phyloP scores from a whole-genome alignment of 2,113 vertebrate species.

The Mixornis gularis region DNA sequence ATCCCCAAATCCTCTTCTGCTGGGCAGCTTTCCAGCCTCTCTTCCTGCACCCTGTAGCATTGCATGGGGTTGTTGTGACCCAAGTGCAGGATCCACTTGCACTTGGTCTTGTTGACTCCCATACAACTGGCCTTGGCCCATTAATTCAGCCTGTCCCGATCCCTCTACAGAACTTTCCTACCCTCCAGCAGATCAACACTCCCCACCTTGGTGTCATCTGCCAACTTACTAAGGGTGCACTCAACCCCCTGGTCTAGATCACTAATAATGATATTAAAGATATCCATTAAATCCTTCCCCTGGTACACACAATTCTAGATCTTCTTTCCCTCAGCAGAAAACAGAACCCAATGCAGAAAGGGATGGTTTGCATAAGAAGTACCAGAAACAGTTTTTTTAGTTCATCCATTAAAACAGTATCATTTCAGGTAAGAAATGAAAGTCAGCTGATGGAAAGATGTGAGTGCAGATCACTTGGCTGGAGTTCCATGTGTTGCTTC shows the following conservation, averaged over 20 bases:
- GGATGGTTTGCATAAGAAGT: not conserved
- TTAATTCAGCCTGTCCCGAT: not conserved
- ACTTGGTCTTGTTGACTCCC: not conserved
- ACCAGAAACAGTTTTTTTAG: not conserved
- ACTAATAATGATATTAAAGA: not conserved
- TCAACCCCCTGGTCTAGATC: fast-evolving
- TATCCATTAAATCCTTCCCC: not conserved
- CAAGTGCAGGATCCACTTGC: not conserved
- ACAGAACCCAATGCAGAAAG: not conserved
- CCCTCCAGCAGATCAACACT: not conserved
- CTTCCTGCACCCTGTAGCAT: not conserved
- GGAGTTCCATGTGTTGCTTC: not conserved
- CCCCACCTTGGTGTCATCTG: not conserved
- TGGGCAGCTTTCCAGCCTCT: not conserved
- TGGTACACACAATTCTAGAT: not conserved
- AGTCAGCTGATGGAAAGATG: not conserved
- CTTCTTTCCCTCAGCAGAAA: not conserved
- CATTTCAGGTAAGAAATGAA: not conserved
- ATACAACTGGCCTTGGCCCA: fast-evolving
- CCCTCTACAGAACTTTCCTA: not conserved
- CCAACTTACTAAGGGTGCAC: not conserved
- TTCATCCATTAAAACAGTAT: not conserved
- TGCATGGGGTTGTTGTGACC: not conserved
- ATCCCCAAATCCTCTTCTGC: fast-evolving
- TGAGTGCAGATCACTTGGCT: not conserved